Conservation (phyloP, 2,888 invertebrate genomes). For the Eutolmus rufibarbis region DNA sequence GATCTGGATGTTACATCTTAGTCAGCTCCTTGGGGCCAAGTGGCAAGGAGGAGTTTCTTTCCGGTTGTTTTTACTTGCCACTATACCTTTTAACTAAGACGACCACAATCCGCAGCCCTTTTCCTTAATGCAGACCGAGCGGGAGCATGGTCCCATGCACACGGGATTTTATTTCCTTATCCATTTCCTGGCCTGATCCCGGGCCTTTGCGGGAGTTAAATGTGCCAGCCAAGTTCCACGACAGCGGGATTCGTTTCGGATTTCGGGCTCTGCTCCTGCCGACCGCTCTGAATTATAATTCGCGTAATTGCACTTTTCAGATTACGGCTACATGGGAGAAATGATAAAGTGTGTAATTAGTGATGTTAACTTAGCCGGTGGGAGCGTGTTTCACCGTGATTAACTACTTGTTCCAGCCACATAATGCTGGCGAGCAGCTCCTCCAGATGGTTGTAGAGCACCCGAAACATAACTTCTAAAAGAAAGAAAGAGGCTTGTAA, state of each 20-base stretch:
- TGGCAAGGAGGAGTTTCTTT: neutral
- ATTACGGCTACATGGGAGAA: conserved; percentile 4
- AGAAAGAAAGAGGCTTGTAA: neutral
- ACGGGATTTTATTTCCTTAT: conserved; percentile 9
- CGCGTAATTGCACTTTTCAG: conserved; percentile 4
- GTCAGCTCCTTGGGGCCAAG: neutral
- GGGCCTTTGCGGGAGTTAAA: neutral
- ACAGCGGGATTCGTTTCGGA: neutral
- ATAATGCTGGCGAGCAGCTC: neutral
- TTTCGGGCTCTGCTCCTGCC: neutral
- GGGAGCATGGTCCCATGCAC: neutral
- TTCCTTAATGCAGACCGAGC: neutral
- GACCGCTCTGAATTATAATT: neutral
- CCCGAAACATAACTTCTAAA: neutral
- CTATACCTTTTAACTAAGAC: neutral
- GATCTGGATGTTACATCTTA: neutral
- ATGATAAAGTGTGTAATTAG: conserved; percentile 20
- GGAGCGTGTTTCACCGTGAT: neutral
- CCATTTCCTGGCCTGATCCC: neutral
- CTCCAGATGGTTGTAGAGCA: neutral
- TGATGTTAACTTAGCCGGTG: conserved; percentile 4
- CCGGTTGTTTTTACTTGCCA: neutral
- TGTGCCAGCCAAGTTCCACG: neutral
- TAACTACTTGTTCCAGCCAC: neutral
- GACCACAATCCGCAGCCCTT: neutral